Base-by-base conservation (phyloP, 2,113 vertebrate species). In the Leucopternis melanops region DNA sequence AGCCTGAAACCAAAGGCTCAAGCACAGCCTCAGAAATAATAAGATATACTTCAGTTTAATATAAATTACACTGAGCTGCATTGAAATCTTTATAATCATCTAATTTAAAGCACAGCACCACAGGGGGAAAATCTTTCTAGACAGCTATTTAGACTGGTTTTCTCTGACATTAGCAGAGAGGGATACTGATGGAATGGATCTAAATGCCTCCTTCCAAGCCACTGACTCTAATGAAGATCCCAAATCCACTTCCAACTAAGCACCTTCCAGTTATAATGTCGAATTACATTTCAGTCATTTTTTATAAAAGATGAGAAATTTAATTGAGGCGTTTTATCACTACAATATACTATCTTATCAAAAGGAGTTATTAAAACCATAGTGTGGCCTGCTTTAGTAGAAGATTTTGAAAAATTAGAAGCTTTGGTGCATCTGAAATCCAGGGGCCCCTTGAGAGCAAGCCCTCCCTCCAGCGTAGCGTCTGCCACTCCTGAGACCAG, bases 211-310 rank as follows among this genome's bases (percentile, higher is more conserved):
- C 91, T 96, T 97, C 95, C 94, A 77, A 96, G 81, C 45, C 89
- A 94, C 86, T 94, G 78, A 92, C 32, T 91, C 86, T 97, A 95
- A 97, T 94, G 94, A 97, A 96, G 95, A 94, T 97, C 84, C 95
- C 86, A 96, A 91, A 97, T 86, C 55, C 42, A 54, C 87, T 96
- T 90, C 54, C 66, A 87, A 59, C 86, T 92, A 85, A 89, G 54
- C 61, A 91, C 47, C 73, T 95, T 91, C 71, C 73, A 85, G 78
- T 94, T 94, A 89, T 54, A 94, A 92, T 27, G 50, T 85, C 0
- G 1, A 91, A 94, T 88, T 94, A 75, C 19, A 73, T 87, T 94
- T 81, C 44, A 81, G 58, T 69, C 15, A 62, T 94, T 94, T 78
- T 95, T 95, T 74, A 86, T 92, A 93, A 91, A 95, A 91, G 40